Evolutionary conservation across 2,888 invertebrate species (phyloP), one percentile per base, ranked within the genome.

Genomic region (Acholoe squamosa): DNA sequence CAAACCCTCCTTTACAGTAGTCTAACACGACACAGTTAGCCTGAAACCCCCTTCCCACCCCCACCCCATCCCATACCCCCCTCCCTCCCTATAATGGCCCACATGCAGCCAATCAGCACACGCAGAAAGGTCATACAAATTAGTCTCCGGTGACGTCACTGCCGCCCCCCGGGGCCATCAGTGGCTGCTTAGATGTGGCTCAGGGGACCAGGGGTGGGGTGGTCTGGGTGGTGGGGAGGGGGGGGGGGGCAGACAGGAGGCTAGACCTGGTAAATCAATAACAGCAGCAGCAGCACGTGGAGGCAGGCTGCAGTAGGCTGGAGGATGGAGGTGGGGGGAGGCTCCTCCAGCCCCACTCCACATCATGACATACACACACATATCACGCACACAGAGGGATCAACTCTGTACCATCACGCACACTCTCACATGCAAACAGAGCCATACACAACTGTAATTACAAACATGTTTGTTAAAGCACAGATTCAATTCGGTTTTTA

Each of bases 131-230:
- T 43, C n/a, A 34, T 80, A 80, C 80, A 80, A 80, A 80, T 80
- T 80, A 86, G 86, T 54, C 54, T 31, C 10, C 31, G 14, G 86
- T 86, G 86, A 86, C 86, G 86, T 86, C 86, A 86, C 56, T 5
- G 16, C 28, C 54, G 31, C 33, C 86, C 56, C 28, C 86, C 34
- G 51, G 52, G 86, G 84, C 51, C 84, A 84, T 84, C 43, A 25
- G n/a, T 25, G 86, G 86, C 52, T 86, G 86, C 86, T 56, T 54
- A 86, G 86, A 86, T 86, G 54, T 86, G 86, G 86, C 54, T n/a
- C 86, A 31, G 25, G 31, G 86, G 86, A 14, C 43, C 22, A 0
- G 34, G 22, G 80, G 34, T 10, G 28, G 28, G 43, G 43, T 3
- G 43, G 43, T 43, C 10, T 3, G 3, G 43, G 43, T 43, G 43